Base-by-base conservation (phyloP, 2,797 vertebrate genomes). In the Toxotes lorentzi region DNA sequence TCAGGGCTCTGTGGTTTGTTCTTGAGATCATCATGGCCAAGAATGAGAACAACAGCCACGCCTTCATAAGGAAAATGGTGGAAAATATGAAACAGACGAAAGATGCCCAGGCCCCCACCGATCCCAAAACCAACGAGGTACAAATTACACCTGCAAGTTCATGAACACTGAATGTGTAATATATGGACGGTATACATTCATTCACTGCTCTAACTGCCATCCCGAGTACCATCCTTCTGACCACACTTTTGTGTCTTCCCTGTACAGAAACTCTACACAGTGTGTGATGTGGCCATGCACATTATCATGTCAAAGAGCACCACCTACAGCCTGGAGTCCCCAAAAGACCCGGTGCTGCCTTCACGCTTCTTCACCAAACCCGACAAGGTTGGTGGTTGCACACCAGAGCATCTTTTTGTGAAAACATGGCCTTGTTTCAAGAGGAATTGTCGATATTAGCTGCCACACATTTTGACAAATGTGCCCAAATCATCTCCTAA, bases 71-170 rank as follows among this genome's bases (percentile, higher is more conserved):
- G 86, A 99, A 99, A 93, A 99, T 99, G 98, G 97, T 99, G 88
- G 98, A 99, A 95, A 98, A 99, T 84, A 99, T 99, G 78, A 99
- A 99, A 86, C 97, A 99, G 93, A 98, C 97, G 2, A 99, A 99
- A 93, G 98, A 99, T 79, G 98, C 96, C 59, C 98, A 99, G 95
- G 89, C 95, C 73, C 95, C 97, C 60, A 96, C 90, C 38, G 98
- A 99, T 82, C 87, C 94, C 86, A 99, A 99, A 95, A 97, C 97
- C 86, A 99, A 99, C 60, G 98, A 99, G 96, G 97, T 98, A 92
- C 48, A 85, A 82, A 2, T 50, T 8, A 2, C 21, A 11, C 13
- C 6, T 12, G 9, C 5, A 14, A 1, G 1, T 51, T 35, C 43
- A 38, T 12, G 2, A 17, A 13, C 6, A 19, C n/a, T 23, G 11